Base-by-base conservation (phyloP, 2,113 vertebrate species). In the Helogale parvula region DNA sequence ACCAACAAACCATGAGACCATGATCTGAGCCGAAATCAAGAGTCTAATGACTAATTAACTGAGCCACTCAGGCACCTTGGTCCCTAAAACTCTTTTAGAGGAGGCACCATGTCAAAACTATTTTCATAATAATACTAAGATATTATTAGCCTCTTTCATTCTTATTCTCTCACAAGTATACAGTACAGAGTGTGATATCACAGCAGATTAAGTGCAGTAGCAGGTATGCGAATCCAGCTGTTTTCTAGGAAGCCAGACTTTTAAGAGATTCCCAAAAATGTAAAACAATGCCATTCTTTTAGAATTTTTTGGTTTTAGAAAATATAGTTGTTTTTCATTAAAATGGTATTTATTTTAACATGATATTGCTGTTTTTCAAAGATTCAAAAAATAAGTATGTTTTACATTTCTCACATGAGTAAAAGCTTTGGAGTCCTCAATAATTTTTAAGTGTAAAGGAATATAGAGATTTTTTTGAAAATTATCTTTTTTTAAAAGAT, bases 141-240 rank as follows among this genome's bases (percentile, higher is more conserved):
- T 81, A 4, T 19, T 31, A 50, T 74, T 76, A 57, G 45, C 3
- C 3, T 31, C 21, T 68, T 66, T 65, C 35, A 87, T 57, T 38
- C 54, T 90, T 8, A 31, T 45, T 82, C 63, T 93, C 66, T 88
- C 31, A 84, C 57, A 81, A 74, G 29, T 33, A 17, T 81, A 54
- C 7, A 86, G 41, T 66, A 52, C 38, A 65, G 19, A 90, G 15
- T 77, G n/a, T 57, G 31, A 29, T 7, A 66, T 38, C 27, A 88
- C 25, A 91, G n/a, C 21, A 29, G 38, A 96, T 63, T 83, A 83
- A 87, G 77, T 92, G 60, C 60, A 92, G 63, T 88, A 35, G 27
- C 27, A 41, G 77, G 52, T n/a, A 68, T 41, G 47, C 82, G 33
- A 91, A 68, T 50, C 21, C 57, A 94, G 60, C 8, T 69, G 41